Evolutionary conservation across 2,888 invertebrate genomes (phyloP).

Genomic region (Lamproptera curius): DNA sequence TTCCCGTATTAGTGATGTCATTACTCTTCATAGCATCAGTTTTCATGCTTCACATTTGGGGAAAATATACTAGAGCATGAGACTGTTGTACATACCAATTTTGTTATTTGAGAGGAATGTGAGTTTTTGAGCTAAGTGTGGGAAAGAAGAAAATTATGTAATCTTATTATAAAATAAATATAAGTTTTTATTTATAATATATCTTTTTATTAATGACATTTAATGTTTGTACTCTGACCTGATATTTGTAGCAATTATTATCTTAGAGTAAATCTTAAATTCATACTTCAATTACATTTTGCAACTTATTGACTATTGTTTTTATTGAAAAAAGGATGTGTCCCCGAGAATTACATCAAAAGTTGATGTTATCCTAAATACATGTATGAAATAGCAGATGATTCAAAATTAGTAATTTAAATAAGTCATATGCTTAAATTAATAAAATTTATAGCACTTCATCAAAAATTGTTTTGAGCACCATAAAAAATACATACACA

Average conservation of each 20-base stretch:
- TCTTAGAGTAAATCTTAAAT: too few species aligned
- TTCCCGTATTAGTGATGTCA: constrained; percentile 99
- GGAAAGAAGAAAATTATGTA: constrained; percentile 43
- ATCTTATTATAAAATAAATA: constrained; percentile 49
- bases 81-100: constrained; percentile 9
- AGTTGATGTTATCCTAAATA: not conserved
- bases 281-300: too few species aligned
- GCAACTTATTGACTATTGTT: too few species aligned
- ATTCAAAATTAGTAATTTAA: too few species aligned
- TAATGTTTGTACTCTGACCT: not conserved
- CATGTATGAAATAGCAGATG: too few species aligned
- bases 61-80: constrained; percentile 94
- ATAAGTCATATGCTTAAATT: too few species aligned
- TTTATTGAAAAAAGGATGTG: not conserved
- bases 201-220: constrained; percentile 18
- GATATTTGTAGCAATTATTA: too few species aligned
- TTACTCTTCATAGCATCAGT: constrained; percentile 99
- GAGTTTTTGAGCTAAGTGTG: constrained; percentile 20
- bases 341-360: not conserved
- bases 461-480: too few species aligned
- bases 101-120: constrained; percentile 23
- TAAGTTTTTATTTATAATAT: constrained; percentile 25
- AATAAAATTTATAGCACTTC: too few species aligned
- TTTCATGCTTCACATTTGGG: constrained; percentile 99
- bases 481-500: too few species aligned